These are phyloP conservation scores for Toxonevra muliebris DNA, from an alignment of 2,888 invertebrate species.

Conservation along the genomic window DNA sequence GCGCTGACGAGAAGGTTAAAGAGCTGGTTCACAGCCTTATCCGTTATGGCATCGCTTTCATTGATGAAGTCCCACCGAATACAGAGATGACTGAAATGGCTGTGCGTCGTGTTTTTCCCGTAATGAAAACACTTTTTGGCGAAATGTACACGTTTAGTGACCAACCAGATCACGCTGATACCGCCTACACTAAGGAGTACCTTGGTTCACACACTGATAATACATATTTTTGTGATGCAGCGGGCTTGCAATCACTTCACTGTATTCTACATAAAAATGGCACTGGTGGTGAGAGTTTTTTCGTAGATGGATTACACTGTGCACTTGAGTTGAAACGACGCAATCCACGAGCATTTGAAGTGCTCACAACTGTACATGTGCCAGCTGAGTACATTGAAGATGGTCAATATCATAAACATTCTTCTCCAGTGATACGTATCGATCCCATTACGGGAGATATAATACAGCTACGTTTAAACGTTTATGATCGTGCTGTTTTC, in stretches of 20 bases:
- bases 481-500: slow-evolving; percentile 77
- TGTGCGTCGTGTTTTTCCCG: slow-evolving; percentile 69
- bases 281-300: slow-evolving; percentile 76
- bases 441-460: slow-evolving; percentile 69
- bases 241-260: slow-evolving; percentile 74
- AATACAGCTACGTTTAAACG: slow-evolving; percentile 76
- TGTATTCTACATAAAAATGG: slow-evolving; percentile 69
- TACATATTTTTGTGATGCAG: slow-evolving; percentile 79
- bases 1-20: slow-evolving; percentile 64
- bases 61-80: slow-evolving; percentile 60
- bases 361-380: slow-evolving; percentile 69
- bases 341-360: slow-evolving; percentile 69
- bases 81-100: slow-evolving; percentile 66
- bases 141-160: slow-evolving; percentile 76
- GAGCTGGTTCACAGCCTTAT: slow-evolving; percentile 65
- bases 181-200: slow-evolving; percentile 75
- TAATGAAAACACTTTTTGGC: slow-evolving; percentile 78
- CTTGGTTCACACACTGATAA: slow-evolving; percentile 81
- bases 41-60: slow-evolving; percentile 61
- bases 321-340: slow-evolving; percentile 69
- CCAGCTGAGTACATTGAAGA: slow-evolving; percentile 74
- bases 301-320: slow-evolving; percentile 79
- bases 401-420: slow-evolving; percentile 69
- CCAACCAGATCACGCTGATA: slow-evolving; percentile 71
- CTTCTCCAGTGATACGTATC: slow-evolving; percentile 70